Percentiles rank a stretch among this genome's conserved stretches.
Conservation (phyloP, 2,797 vertebrate genomes). For the Malurus leucopterus region DNA sequence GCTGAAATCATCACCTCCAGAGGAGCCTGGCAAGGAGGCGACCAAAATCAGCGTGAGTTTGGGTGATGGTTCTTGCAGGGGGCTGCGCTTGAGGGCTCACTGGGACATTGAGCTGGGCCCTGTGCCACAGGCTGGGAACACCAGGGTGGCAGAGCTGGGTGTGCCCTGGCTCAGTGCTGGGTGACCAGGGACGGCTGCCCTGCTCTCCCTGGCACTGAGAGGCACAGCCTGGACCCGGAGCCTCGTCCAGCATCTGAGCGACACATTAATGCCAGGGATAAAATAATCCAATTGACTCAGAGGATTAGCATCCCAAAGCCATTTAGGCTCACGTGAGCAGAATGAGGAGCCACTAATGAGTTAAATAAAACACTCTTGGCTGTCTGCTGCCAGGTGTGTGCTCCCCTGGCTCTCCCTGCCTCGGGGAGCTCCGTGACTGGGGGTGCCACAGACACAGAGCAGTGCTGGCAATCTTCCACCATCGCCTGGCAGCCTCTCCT, state of each 20-base stretch:
- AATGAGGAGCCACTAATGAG: constrained; percentile 28
- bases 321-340: constrained; percentile 29
- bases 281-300: constrained; percentile 54
- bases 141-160: rapidly evolving
- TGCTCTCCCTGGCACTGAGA: neutral
- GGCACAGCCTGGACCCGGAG: neutral
- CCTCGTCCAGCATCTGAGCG: rapidly evolving
- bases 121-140: neutral
- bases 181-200: neutral
- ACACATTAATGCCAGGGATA: constrained; percentile 6
- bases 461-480: neutral
- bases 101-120: neutral
- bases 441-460: neutral
- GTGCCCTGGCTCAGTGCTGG: neutral
- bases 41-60: constrained; percentile 96
- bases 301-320: constrained; percentile 50
- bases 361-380: neutral
- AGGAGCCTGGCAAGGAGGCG: constrained; percentile 83
- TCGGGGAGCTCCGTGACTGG: rapidly evolving
- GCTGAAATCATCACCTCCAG: constrained; percentile 76
- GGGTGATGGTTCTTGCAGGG: neutral
- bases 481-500: neutral
- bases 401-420: neutral
- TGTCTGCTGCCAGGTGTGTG: neutral
- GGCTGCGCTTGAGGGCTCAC: neutral